Base-by-base conservation (phyloP, 2,888 invertebrate genomes). In the Epiblema foenella region DNA sequence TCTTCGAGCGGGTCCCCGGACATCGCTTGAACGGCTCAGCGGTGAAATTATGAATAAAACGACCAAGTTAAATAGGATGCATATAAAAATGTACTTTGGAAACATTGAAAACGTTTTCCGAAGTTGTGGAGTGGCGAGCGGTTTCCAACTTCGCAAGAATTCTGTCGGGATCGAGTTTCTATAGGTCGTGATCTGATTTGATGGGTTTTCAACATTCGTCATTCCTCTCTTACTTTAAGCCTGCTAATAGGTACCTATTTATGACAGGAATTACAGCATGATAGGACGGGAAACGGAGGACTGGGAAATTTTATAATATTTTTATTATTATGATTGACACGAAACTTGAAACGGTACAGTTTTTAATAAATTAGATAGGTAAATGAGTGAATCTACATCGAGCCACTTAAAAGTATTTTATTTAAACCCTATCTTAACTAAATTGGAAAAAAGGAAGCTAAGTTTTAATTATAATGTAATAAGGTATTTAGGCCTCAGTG, bases 21-120 rank as follows among this genome's bases (percentile, higher is more conserved):
- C 70, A 54, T 46, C 29, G 52, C 60, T 64, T 58, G 46, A 62
- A 42, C 68, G 54, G 60, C 71, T 68, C 76, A 77, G 33, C 33
- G 81, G 79, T 82, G 79, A 78, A 82, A 81, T 82, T 83, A 78
- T 70, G 75, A 78, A 79, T 75, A 78, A 80, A 82, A 78, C 75
- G 79, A 77, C 73, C 71, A 78, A 81, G 79, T 85, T 82, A 84
- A 84, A 82, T 80, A 81, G 77, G 76, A 79, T 74, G 69, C 56
- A 75, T 78, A 78, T 80, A 85, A 83, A 87, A 87, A 80, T 80
- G 78, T 78, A 75, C 75, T 73, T 76, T 78, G 77, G 73, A 83
- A 83, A 88, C 87, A 89, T 81, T 79, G 84, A 83, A 89, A 89
- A 82, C 85, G 86, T 89, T 89, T 89, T 85, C 81, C 83, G 81